Percentiles rank a stretch among this genome's conserved stretches.
Evolutionary conservation across 1,140 invertebrate species (phyloP).

Genomic region (Drosophila santomea): DNA sequence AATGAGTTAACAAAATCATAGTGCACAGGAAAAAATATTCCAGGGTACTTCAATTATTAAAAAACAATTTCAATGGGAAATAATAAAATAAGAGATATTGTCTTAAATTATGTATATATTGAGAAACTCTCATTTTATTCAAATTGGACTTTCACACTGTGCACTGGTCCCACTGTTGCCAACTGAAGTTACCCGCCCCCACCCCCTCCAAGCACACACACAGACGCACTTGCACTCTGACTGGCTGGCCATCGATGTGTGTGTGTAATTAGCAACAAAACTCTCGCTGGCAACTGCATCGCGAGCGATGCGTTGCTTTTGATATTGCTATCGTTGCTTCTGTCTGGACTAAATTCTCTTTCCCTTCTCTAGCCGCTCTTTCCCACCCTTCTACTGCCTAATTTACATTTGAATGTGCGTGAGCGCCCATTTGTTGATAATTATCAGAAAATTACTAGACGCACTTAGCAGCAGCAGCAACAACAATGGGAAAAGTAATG

Average conservation of each 20-base stretch:
- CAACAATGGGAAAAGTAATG: constrained; percentile 43
- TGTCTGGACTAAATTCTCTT: constrained; percentile 15
- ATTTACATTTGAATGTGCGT: constrained; percentile 80
- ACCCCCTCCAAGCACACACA: not conserved
- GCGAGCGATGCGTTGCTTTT: constrained; percentile 15
- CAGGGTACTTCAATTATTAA: not conserved
- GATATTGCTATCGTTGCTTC: constrained; percentile 15
- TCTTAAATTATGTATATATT: not conserved
- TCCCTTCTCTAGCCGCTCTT: not conserved
- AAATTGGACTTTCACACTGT: not conserved
- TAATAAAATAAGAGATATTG: not conserved
- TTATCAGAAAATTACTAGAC: constrained; percentile 79
- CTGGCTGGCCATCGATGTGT: constrained; percentile 17
- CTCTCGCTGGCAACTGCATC: constrained; percentile 46
- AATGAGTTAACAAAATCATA: constrained; percentile 12
- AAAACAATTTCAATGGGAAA: not conserved
- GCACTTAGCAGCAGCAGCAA: constrained; percentile 59
- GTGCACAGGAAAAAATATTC: not conserved
- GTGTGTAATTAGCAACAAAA: constrained; percentile 46
- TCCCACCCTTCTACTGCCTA: constrained; percentile 25
- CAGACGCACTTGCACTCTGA: constrained; percentile 18
- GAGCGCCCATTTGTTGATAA: constrained; percentile 70
- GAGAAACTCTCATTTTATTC: not conserved
- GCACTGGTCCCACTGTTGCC: constrained; percentile 22
- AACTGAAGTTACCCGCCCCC: constrained; percentile 25